Conservation (phyloP, 2,113 vertebrate species). For the Lucifuga dentata region DNA sequence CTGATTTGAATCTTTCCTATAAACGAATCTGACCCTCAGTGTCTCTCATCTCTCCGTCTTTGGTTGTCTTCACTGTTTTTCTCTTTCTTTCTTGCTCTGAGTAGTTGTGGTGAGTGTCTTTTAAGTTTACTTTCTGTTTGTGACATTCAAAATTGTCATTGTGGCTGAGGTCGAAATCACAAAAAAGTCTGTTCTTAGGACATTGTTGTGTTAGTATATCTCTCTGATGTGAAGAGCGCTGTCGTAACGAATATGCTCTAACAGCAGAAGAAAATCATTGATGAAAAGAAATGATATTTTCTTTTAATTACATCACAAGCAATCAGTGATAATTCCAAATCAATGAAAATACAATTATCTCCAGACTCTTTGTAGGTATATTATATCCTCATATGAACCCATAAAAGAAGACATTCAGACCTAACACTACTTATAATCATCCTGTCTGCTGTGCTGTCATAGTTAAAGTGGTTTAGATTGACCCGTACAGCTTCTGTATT, state of each 20-base stretch:
- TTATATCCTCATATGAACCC: background rate
- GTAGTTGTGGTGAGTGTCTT: too few species aligned
- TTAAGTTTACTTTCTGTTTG: too few species aligned
- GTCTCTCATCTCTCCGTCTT: too few species aligned
- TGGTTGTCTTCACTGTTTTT: too few species aligned
- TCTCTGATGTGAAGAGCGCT: background rate
- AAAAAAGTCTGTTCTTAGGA: slow-evolving; percentile 10
- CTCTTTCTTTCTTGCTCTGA: too few species aligned
- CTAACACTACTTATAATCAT: background rate
- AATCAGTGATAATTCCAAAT: slow-evolving; percentile 13
- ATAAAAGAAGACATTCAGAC: background rate
- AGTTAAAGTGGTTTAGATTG: too few species aligned
- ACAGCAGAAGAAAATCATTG: slow-evolving; percentile 6
- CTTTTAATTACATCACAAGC: slow-evolving; percentile 1
- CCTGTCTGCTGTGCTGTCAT: background rate
- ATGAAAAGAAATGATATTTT: slow-evolving; percentile 7
- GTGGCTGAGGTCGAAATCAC: too few species aligned
- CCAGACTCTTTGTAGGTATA: background rate
- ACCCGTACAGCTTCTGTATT: too few species aligned
- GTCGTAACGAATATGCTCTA: background rate
- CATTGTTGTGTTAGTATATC: slow-evolving; percentile 1
- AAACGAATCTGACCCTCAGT: too few species aligned
- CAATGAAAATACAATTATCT: slow-evolving; percentile 11
- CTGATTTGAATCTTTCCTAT: too few species aligned
- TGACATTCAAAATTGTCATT: too few species aligned